Base-by-base conservation (phyloP, 1,140 invertebrate genomes). In the Leptinotarsa lineolata region DNA sequence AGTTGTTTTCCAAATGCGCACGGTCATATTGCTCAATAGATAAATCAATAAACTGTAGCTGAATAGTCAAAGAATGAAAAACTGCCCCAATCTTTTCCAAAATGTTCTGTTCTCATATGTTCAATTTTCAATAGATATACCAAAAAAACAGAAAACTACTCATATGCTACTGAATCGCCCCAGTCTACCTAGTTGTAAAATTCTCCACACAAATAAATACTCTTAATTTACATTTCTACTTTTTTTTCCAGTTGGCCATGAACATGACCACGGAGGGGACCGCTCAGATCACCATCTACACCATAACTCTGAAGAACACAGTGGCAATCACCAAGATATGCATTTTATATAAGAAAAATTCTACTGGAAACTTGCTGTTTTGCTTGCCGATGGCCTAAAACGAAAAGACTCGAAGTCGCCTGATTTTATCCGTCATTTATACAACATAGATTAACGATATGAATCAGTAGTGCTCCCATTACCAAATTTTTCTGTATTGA, bases 231-330 rank as follows among this genome's bases (percentile, higher is more conserved):
- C 15, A 54, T 54, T 54, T 5, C 6, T 54, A 54, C 13, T 54
- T 16, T 45, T 60, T 75, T 68, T 78, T 78, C 60, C 20, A 78
- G 77, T 70, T 78, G 77, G 77, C 5, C 77, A 78, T 54, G 77
- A 76, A 24, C 77, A 78, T 39, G 72, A 71, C 45, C 74, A 76
- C 20, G 58, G 30, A 39, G 8, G 30, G 11, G 24, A 5, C 18
- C 71, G 73, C 68, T 45, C 70, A 24, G 69, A 75, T 18, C 73
- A 75, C 69, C 66, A n/a, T 39, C 30, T n/a, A n/a, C n/a, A n/a
- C n/a, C n/a, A n/a, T n/a, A 11, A 11, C 30, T 39, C 39, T 73
- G 58, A 70, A 54, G 21, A 3, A 13, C 16, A 66, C 18, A 2
- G 4, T 21, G 3, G 20, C 30, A 58, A 20, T 16, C 59, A 72